These are phyloP conservation scores for Blennius ocellaris DNA, from an alignment of 2,113 vertebrate genomes.

Conservation along the genomic window DNA sequence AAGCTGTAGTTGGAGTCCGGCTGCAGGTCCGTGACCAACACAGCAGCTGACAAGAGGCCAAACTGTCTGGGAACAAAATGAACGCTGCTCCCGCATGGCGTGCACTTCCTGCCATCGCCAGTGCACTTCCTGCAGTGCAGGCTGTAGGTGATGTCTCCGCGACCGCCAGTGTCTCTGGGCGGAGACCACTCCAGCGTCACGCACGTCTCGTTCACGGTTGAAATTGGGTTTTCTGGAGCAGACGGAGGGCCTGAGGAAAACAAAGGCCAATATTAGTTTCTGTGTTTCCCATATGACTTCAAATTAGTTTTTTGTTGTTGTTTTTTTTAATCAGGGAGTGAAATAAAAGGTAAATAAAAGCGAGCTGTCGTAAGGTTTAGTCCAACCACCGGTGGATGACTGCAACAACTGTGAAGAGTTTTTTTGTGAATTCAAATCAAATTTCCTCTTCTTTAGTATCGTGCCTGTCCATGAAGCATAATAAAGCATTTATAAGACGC, in stretches of 20 bases:
- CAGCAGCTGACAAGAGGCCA: conserved; percentile 76
- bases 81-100: conserved; percentile 81
- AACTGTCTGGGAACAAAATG: conserved; percentile 87
- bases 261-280: no score
- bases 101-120: conserved; percentile 76
- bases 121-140: conserved; percentile 85
- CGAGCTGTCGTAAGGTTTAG: no score
- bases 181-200: conserved; percentile 86
- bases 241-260: conserved; percentile 81
- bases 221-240: conserved; percentile 85
- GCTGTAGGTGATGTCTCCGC: conserved; percentile 85
- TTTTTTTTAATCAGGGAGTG: no score
- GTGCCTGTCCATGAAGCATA: no score
- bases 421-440: no score
- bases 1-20: conserved; percentile 88
- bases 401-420: no score
- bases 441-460: no score
- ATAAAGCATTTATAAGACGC: no score
- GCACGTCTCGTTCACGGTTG: conserved; percentile 86
- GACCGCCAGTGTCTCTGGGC: conserved; percentile 82
- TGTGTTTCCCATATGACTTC: no score
- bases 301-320: no score
- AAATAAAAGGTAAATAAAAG: no score
- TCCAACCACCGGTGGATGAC: no score
- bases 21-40: conserved; percentile 84